phyloP scores from a whole-genome alignment of 1,140 invertebrate species.

The Metaphire vulgaris region DNA sequence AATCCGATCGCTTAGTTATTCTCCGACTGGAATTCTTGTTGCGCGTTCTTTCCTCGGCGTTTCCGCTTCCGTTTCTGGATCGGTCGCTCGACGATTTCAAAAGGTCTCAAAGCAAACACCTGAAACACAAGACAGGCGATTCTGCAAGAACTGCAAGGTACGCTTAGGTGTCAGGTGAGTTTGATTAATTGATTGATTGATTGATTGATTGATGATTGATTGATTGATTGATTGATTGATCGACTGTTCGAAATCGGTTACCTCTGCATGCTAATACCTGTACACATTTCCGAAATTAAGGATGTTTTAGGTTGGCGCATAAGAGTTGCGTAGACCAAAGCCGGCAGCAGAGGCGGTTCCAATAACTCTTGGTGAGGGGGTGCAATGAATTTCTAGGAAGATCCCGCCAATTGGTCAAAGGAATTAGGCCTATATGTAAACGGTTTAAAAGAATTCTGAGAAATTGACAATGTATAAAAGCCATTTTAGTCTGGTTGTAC shows the following conservation, averaged over 20 bases:
- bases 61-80: not conserved
- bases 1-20: too few relatives aligned
- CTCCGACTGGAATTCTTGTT: too few relatives aligned
- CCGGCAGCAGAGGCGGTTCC: not conserved
- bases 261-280: not conserved
- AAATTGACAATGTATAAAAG: too few relatives aligned
- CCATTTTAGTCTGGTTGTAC: too few relatives aligned
- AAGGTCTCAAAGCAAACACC: constrained; percentile 31
- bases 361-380: not conserved
- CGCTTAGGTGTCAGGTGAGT: not conserved
- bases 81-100: constrained; percentile 27
- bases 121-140: too few relatives aligned
- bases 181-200: too few relatives aligned
- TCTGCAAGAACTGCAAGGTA: too few relatives aligned
- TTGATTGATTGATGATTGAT: too few relatives aligned
- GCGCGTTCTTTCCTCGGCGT: not conserved
- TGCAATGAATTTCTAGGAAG: not conserved
- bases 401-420: not conserved
- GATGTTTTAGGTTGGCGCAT: not conserved
- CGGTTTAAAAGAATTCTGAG: too few relatives aligned
- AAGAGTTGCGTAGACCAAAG: not conserved
- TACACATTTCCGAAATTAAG: not conserved
- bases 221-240: not conserved
- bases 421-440: too few relatives aligned
- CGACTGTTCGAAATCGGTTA: not conserved